A percentile compares a stretch with the other conserved stretches of the same genome.
These are phyloP conservation scores for Smithornis capensis DNA, from an alignment of 2,113 vertebrate species.

Conservation along the genomic window DNA sequence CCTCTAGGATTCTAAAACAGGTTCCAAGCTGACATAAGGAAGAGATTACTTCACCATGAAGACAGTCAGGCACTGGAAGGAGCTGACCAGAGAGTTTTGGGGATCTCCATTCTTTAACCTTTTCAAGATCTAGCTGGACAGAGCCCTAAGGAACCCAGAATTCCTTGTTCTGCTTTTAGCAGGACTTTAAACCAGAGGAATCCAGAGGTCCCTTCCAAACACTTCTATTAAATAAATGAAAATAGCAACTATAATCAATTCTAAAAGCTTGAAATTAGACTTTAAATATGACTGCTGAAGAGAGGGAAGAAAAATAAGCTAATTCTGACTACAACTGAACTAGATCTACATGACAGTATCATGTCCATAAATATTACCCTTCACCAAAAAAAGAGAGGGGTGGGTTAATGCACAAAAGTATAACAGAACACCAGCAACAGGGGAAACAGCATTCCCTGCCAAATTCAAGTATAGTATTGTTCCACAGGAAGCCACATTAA, in stretches of 20 bases:
- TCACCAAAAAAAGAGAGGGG: fast-evolving
- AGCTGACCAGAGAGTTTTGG: not conserved
- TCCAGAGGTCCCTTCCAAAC: not conserved
- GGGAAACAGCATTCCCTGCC: not conserved
- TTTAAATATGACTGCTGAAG: not conserved
- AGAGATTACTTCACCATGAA: not conserved
- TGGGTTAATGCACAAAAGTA: not conserved
- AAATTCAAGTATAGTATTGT: not conserved
- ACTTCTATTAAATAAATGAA: not conserved
- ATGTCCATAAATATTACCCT: not conserved
- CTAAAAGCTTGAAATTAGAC: not conserved
- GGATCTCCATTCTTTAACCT: not conserved
- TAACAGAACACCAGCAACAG: fast-evolving
- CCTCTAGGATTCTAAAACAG: not conserved
- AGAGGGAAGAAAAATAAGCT: not conserved
- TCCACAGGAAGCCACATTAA: not conserved
- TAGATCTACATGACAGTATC: not conserved
- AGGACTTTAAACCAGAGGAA: not conserved
- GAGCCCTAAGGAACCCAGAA: not conserved
- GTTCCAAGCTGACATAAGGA: not conserved
- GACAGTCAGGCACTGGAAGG: not conserved
- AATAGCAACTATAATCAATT: not conserved
- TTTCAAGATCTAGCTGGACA: not conserved
- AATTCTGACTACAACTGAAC: not conserved
- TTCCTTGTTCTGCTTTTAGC: not conserved